A percentile compares a stretch with the other conserved stretches of the same genome.
Conservation (phyloP, 2,797 vertebrate genomes). For the Borostomias antarcticus region DNA sequence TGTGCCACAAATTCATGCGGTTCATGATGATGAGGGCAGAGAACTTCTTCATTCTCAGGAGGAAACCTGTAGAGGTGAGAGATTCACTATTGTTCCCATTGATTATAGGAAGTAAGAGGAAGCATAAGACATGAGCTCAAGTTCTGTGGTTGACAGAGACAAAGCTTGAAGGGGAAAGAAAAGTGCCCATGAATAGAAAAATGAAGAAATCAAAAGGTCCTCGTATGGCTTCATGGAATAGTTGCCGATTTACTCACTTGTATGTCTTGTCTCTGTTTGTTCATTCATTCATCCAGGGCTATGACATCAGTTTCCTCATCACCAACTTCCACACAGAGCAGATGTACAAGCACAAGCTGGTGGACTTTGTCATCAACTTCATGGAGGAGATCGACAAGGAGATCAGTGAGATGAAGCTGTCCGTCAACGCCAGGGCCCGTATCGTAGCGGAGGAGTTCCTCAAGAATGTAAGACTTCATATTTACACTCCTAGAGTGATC, state of each 20-base stretch:
- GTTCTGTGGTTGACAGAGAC: neutral
- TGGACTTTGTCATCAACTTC: constrained; percentile 98
- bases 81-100: no score
- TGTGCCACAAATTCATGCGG: constrained; percentile 99
- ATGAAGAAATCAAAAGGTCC: neutral
- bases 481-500: neutral
- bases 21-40: constrained; percentile 99
- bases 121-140: no score
- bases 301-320: constrained; percentile 98
- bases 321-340: constrained; percentile 99
- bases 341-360: constrained; percentile 99
- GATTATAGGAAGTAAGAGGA: no score
- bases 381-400: constrained; percentile 99
- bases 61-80: constrained; percentile 94
- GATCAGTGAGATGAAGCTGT: constrained; percentile 98
- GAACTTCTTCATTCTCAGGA: constrained; percentile 97
- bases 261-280: neutral
- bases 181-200: neutral
- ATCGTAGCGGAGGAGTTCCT: constrained; percentile 98
- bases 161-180: neutral
- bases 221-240: neutral
- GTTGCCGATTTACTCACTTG: neutral
- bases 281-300: constrained; percentile 78
- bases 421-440: constrained; percentile 92
- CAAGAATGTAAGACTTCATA: constrained; percentile 85